phyloP scores from a whole-genome alignment of 2,797 vertebrate genomes.

The Cyprinodon diabolis region DNA sequence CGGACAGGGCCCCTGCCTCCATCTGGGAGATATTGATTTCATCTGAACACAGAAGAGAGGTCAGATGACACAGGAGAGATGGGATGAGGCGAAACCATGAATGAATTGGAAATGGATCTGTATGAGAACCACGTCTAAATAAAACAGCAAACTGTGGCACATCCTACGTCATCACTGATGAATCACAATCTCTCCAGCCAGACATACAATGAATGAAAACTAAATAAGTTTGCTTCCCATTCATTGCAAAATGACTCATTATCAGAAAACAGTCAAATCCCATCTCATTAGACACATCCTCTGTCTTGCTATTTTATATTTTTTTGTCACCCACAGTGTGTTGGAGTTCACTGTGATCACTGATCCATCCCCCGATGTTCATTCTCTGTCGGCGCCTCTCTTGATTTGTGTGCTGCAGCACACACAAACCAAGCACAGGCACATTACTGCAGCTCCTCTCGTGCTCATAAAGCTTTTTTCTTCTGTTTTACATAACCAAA shows the following conservation, averaged over 20 bases:
- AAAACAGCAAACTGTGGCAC: neutral
- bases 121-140: neutral
- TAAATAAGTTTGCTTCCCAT: conserved; percentile 18
- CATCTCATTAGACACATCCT: conserved; percentile 6
- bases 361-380: conserved; percentile 41
- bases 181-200: conserved; percentile 17
- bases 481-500: neutral
- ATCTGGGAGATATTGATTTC: conserved; percentile 74
- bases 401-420: conserved; percentile 70
- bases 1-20: conserved; percentile 71
- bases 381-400: conserved; percentile 36
- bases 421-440: conserved; percentile 33
- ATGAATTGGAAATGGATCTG: conserved; percentile 1
- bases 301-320: neutral
- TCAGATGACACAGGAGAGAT: conserved; percentile 8
- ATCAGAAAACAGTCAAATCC: conserved; percentile 2
- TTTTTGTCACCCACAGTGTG: conserved; percentile 15
- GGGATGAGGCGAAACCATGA: neutral
- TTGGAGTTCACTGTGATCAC: conserved; percentile 37
- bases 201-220: conserved; percentile 35
- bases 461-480: conserved; percentile 23
- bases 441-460: conserved; percentile 14
- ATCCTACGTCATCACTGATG: conserved; percentile 11
- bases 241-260: conserved; percentile 22
- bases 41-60: conserved; percentile 51